A percentile compares a stretch with the other conserved stretches of the same genome.
Conservation (phyloP, 2,113 vertebrate genomes). For the Myotis brandtii region DNA sequence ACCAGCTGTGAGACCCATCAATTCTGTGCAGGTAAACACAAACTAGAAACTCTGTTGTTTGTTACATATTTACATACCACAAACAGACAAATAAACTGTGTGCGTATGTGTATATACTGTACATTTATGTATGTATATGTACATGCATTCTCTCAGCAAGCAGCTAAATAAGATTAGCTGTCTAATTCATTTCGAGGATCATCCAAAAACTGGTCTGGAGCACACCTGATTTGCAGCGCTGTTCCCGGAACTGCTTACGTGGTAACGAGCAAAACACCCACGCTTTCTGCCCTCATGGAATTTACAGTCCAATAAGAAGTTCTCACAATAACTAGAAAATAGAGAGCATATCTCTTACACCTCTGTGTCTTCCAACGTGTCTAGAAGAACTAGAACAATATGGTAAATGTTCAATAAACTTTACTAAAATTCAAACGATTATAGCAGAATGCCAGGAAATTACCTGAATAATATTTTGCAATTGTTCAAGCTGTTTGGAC, state of each 20-base stretch:
- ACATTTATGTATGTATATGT: background rate
- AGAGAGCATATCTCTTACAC: background rate
- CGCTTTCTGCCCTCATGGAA: background rate
- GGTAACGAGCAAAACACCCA: background rate
- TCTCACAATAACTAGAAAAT: background rate
- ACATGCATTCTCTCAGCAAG: background rate
- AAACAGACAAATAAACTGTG: background rate
- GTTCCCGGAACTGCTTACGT: background rate
- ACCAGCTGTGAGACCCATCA: background rate
- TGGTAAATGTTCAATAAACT: background rate
- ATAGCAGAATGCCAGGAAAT: slow-evolving; percentile 32
- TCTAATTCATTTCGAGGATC: background rate
- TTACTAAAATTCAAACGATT: slow-evolving; percentile 18
- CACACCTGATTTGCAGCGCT: background rate
- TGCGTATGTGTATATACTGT: background rate
- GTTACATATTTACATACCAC: background rate
- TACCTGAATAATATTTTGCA: slow-evolving; percentile 60
- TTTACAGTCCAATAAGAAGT: background rate
- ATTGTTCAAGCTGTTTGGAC: slow-evolving; percentile 52
- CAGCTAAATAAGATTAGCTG: background rate
- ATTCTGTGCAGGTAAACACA: background rate
- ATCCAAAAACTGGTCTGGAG: background rate
- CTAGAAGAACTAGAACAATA: background rate
- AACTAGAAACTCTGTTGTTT: background rate
- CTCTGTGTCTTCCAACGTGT: background rate